Base-by-base conservation (phyloP, 2,888 invertebrate genomes). In the Cephus pulcher region DNA sequence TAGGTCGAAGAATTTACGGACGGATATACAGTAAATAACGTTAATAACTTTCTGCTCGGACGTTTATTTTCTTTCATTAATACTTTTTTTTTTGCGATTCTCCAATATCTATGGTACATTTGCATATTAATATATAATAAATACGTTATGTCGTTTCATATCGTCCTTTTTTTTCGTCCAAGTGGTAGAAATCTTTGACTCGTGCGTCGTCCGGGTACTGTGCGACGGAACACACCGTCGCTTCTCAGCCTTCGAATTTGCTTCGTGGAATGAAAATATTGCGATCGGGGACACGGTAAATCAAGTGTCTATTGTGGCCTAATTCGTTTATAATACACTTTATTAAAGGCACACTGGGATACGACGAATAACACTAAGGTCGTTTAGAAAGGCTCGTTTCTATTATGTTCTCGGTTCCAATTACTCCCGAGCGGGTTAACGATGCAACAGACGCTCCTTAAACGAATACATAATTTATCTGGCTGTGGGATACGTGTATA, bases 391-490 rank as follows among this genome's bases (percentile, higher is more conserved):
- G 71, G 71, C 71, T 33, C 15, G 71, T 32, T 56, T 71, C 71
- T 71, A 71, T 71, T 71, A 71, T 33, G 71, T 23, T 56, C 56
- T 56, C 56, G 23, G 56, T 56, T 15, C 23, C 56, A 56, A 56
- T 56, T 56, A 56, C 56, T 56, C 56, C 9, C 56, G 56, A 23
- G 56, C 56, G 56, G 56, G 56, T 56, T 71, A 71, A 71, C 71
- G 71, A 71, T 12, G 71, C 71, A 32, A 33, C 71, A 33, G 71
- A 71, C 33, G 71, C 15, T 33, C 71, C 33, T 71, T 71, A 71
- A 71, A 15, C 71, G 71, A 33, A 71, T 71, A 71, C 32, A 71
- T 71, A 71, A 71, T 71, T 71, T 71, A 33, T 15, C 32, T 71
- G 9, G 71, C 71, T 71, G 32, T 71, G 71, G 33, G 15, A 71